phyloP scores from a whole-genome alignment of 2,113 vertebrate species.

The Arizona elegans region DNA sequence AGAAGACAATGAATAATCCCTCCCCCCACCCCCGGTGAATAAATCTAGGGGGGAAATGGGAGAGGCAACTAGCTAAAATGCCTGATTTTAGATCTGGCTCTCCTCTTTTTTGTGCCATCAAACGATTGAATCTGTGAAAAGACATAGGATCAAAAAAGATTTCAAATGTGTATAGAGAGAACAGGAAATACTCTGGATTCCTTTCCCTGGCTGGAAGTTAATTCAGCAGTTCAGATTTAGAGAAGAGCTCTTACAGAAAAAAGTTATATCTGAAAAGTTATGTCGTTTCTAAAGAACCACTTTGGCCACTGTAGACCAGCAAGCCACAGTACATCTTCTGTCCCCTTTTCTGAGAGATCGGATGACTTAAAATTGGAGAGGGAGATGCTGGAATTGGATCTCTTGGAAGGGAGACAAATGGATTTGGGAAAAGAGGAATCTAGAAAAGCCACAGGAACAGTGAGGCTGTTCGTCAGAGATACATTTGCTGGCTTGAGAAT shows the following conservation, averaged over 20 bases:
- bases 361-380: not conserved
- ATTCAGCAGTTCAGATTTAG: slow-evolving; percentile 14
- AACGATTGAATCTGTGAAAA: not conserved
- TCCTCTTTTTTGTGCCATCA: not conserved
- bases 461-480: not conserved
- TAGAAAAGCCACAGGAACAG: not conserved
- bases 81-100: not conserved
- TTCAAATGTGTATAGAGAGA: slow-evolving; percentile 18
- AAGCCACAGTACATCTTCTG: too few relatives aligned
- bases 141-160: not conserved
- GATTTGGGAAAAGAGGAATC: not conserved
- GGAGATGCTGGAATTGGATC: not conserved
- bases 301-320: not conserved
- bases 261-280: not conserved
- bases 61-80: not conserved
- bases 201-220: slow-evolving; percentile 6
- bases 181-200: slow-evolving; percentile 29
- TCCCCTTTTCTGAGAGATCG: not conserved
- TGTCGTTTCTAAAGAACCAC: not conserved
- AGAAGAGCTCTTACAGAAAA: not conserved
- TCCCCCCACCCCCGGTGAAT: too few relatives aligned
- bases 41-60: not conserved
- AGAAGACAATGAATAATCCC: not conserved
- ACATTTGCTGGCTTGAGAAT: not conserved
- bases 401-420: not conserved